Evolutionary conservation across 1,140 invertebrate genomes (phyloP).

Genomic region (Dendroctonus ponderosae): DNA sequence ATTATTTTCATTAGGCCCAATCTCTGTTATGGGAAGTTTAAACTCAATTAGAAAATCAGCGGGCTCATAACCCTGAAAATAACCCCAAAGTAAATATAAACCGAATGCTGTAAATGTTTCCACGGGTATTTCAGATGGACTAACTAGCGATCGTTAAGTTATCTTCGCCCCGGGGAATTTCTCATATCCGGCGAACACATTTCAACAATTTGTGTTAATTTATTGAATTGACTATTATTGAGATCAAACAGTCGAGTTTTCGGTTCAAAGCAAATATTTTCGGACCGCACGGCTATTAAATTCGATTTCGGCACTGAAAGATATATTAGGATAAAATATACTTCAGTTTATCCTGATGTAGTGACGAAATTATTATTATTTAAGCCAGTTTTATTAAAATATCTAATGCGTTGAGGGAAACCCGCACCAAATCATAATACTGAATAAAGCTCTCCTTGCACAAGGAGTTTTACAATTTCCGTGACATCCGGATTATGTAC

Average conservation of each 20-base stretch:
- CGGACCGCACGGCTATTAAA: constrained; percentile 8
- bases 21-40: constrained; percentile 8
- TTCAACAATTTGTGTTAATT: constrained; percentile 16
- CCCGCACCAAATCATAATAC: too few species aligned
- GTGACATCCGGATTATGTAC: too few species aligned
- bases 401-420: too few species aligned
- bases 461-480: too few species aligned
- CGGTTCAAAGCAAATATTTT: constrained; percentile 24
- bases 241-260: constrained; percentile 12
- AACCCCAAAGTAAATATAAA: constrained; percentile 32
- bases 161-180: constrained; percentile 31
- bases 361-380: too few species aligned
- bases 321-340: constrained; percentile 8
- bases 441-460: too few species aligned
- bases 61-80: constrained; percentile 12
- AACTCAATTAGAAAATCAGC: constrained; percentile 10
- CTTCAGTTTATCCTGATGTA: not conserved
- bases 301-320: constrained; percentile 3
- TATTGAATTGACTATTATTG: constrained; percentile 15
- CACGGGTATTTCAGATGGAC: constrained; percentile 31
- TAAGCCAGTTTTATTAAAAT: too few species aligned
- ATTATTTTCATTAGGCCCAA: too few species aligned
- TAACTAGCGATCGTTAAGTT: constrained; percentile 37
- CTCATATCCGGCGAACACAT: constrained; percentile 7
- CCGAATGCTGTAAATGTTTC: constrained; percentile 34